phyloP scores from a whole-genome alignment of 2,888 invertebrate genomes.

The Chrysolina oricalcia region DNA sequence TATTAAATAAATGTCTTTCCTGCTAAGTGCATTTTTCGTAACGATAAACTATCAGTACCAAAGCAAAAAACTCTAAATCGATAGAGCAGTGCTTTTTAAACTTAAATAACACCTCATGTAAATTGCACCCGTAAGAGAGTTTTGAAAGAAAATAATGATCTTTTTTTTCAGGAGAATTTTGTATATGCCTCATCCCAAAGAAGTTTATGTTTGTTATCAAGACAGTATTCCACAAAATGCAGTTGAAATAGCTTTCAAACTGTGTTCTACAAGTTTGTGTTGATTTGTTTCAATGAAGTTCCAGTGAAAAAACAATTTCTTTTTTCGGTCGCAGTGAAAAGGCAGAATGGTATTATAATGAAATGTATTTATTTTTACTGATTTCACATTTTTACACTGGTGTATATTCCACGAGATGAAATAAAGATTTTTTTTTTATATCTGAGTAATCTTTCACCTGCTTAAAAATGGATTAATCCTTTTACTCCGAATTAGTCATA shows the following conservation, averaged over 20 bases:
- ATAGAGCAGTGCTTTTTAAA: no score
- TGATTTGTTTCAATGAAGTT: neutral
- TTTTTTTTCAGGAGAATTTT: constrained; percentile 76
- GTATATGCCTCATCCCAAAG: constrained; percentile 83
- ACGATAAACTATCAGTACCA: no score
- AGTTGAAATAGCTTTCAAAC: constrained; percentile 89
- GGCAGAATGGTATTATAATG: neutral
- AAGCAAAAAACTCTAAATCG: no score
- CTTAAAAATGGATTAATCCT: neutral
- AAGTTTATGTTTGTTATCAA: constrained; percentile 91
- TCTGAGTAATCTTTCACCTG: neutral
- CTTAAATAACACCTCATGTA: no score
- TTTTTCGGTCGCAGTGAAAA: neutral
- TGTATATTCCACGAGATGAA: neutral
- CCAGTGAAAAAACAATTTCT: neutral
- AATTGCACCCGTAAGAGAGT: no score
- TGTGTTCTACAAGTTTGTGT: constrained; percentile 49
- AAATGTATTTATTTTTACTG: neutral
- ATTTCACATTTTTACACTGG: neutral
- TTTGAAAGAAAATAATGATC: constrained; percentile 17
- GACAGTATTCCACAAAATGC: constrained; percentile 91
- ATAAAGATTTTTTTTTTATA: neutral
- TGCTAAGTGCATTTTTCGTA: no score
- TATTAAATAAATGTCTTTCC: no score
- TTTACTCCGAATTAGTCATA: no score